Base-by-base conservation (phyloP, 2,113 vertebrate species). In the Ochotona curzoniae region DNA sequence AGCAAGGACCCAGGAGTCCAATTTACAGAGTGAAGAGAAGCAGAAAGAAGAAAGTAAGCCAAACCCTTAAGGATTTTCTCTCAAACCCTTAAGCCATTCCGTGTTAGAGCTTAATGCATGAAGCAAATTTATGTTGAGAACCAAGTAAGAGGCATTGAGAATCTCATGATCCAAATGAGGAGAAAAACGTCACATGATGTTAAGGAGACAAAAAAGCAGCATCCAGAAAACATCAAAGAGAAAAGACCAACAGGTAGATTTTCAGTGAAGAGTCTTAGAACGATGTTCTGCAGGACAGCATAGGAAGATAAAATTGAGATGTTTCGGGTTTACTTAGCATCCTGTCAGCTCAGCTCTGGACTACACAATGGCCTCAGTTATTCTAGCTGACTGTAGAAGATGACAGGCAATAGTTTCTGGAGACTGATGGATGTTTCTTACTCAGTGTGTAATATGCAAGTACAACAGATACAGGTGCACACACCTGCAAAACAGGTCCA, bases 111-210 rank as follows among this genome's bases (percentile, higher is more conserved):
- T 47, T 87, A 70, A 73, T 44, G 71, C 64, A 7, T 20, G 75
- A 75, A 93, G 11, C 35, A 85, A 73, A 87, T 64, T 25, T 25
- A 28, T 75, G 13, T n/a, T 89, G 64, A 71, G 30, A 91, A 80
- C 18, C 32, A 67, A 74, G 1, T 9, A 25, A 20, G 26, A 21
- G 12, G 57, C 82, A 15, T 88, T 32, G 20, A 12, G 21, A 74
- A 57, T 69, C 20, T 66, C 7, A 74, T 35, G 35, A 8, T 57
- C 26, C 75, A 17, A 80, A 83, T 44, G 18, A 78, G 35, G 32
- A 11, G 54, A 30, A 74, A 49, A 64, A 21, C 12, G 54, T 57
- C 38, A 44, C 38, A 6, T 44, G 38, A 44, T 44, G 38, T 44
- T 44, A 44, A 44, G 38, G 38, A 44, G 38, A 44, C 21, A 84